Conservation (phyloP, 2,113 vertebrate species). For the Gadus chalcogrammus region DNA sequence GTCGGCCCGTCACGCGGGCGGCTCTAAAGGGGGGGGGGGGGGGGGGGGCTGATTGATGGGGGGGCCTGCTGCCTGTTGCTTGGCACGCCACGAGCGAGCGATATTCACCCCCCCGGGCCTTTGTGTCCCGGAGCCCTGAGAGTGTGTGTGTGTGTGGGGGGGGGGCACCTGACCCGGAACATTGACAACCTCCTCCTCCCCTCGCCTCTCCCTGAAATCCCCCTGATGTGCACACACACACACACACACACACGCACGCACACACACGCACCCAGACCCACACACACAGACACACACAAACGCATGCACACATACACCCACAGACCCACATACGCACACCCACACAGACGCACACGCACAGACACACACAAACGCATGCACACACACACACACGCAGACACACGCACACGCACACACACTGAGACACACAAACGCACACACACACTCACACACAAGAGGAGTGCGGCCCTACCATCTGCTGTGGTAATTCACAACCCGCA, state of each 20-base stretch:
- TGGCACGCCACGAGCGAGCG: conserved; percentile 56
- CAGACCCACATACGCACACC: too few relatives aligned
- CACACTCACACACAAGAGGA: conserved; percentile 1
- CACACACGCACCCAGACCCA: neutral
- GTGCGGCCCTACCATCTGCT: conserved; percentile 68
- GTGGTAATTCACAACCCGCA: conserved; percentile 71
- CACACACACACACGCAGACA: too few relatives aligned
- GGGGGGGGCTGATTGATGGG: conserved; percentile 59
- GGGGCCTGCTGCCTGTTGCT: conserved; percentile 66
- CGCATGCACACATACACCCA: too few relatives aligned
- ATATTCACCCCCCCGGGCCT: conserved; percentile 66
- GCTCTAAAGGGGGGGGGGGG: conserved; percentile 42
- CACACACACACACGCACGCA: neutral
- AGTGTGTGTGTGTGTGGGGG: neutral
- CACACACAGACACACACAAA: too few relatives aligned
- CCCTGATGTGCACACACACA: neutral
- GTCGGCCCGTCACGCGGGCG: conserved; percentile 31
- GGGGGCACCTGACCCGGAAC: conserved; percentile 59
- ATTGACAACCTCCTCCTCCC: conserved; percentile 46
- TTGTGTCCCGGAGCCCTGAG: conserved; percentile 59
- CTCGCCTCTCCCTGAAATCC: neutral
- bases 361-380: too few relatives aligned
- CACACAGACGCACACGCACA: too few relatives aligned
- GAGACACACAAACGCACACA: neutral
- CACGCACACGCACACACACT: too few relatives aligned